Conservation (phyloP, 2,888 invertebrate species). For the Meandrusa payeni region DNA sequence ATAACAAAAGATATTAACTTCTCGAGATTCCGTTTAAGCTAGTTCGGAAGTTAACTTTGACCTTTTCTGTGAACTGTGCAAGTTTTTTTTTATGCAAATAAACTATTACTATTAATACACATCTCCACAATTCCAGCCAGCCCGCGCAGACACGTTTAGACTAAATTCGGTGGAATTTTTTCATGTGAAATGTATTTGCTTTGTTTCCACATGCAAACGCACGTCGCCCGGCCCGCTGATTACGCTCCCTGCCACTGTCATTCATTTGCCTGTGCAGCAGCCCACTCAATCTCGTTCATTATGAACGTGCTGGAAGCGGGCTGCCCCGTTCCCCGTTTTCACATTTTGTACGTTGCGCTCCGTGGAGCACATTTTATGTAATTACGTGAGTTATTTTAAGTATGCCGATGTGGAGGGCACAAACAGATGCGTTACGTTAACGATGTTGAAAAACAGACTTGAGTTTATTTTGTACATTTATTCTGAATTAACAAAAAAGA, state of each 20-base stretch:
- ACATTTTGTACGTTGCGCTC: constrained; percentile 62
- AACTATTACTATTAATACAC: too few relatives aligned
- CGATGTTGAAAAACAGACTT: neutral
- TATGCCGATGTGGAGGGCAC: neutral
- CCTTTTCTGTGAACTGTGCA: too few relatives aligned
- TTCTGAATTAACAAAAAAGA: too few relatives aligned
- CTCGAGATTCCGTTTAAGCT: too few relatives aligned
- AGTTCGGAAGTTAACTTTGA: too few relatives aligned
- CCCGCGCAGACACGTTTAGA: constrained; percentile 21
- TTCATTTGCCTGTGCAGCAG: constrained; percentile 72
- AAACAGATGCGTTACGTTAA: neutral
- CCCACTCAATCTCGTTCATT: constrained; percentile 77
- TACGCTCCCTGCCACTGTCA: constrained; percentile 67
- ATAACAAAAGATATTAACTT: too few relatives aligned
- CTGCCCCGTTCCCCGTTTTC: constrained; percentile 54
- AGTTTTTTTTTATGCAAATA: neutral
- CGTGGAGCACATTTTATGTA: constrained; percentile 57
- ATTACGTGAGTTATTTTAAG: constrained; percentile 46
- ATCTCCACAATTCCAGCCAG: neutral
- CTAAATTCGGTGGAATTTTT: constrained; percentile 45
- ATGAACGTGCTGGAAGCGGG: constrained; percentile 62
- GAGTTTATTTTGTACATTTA: too few relatives aligned
- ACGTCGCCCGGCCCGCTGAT: constrained; percentile 66
- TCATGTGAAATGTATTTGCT: constrained; percentile 51
- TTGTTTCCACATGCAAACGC: constrained; percentile 64